phyloP scores from a whole-genome alignment of 2,797 vertebrate genomes.

The Spinibarbus caldwelli region DNA sequence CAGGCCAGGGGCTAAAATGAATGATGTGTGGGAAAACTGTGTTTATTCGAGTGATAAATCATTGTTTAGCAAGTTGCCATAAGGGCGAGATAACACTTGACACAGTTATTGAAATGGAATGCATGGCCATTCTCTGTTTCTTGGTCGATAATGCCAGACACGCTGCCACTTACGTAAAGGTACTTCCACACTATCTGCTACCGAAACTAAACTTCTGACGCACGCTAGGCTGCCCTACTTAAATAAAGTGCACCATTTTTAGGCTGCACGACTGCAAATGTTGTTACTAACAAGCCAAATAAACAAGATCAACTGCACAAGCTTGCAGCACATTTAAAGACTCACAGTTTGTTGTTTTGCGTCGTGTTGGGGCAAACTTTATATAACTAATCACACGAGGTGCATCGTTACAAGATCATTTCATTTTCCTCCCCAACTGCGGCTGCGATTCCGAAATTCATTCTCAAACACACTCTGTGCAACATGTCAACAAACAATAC shows the following conservation, averaged over 20 bases:
- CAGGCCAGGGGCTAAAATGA: conserved; percentile 72
- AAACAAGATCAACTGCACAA: conserved; percentile 40
- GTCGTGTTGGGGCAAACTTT: neutral
- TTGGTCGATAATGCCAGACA: conserved; percentile 70
- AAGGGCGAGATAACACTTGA: conserved; percentile 79
- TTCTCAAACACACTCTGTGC: neutral
- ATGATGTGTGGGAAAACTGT: conserved; percentile 76
- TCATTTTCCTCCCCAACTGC: neutral
- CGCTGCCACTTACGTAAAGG: conserved; percentile 47
- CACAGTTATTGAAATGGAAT: conserved; percentile 83
- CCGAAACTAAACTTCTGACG: conserved; percentile 53
- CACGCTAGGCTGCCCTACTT: conserved; percentile 10
- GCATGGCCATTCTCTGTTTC: conserved; percentile 66
- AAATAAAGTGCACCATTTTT: conserved; percentile 50
- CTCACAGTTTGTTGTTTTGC: neutral
- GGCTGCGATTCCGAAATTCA: neutral
- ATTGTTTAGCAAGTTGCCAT: conserved; percentile 80
- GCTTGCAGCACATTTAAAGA: neutral
- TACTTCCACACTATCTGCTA: conserved; percentile 45
- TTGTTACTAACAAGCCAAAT: conserved; percentile 47
- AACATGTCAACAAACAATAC: conserved; percentile 8
- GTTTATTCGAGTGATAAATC: conserved; percentile 86
- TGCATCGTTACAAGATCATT: neutral
- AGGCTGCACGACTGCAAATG: neutral
- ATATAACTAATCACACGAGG: neutral